Conservation (phyloP, 2,113 vertebrate genomes). For the Microtus montanus region DNA sequence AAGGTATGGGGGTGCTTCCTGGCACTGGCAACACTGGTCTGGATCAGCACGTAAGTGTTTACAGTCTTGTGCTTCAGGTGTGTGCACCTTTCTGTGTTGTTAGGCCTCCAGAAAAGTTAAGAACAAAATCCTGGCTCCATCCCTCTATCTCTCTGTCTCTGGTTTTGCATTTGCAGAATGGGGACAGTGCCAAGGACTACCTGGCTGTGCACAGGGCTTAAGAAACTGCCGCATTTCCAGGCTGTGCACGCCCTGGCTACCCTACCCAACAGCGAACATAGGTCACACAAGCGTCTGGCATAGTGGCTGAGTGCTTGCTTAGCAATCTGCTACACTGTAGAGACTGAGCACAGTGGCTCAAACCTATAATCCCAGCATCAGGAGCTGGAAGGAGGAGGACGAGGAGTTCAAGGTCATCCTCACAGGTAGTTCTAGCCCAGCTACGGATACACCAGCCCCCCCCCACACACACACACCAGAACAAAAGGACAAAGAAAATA, state of each 20-base stretch:
- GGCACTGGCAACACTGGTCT: not conserved
- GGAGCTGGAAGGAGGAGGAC: not conserved
- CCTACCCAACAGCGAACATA: rapidly evolving
- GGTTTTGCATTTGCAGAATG: not conserved
- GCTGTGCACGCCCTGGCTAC: rapidly evolving
- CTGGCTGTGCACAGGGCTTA: not conserved
- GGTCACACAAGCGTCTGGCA: not conserved
- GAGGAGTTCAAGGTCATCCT: not conserved
- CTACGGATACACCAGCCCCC: not conserved
- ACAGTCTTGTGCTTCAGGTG: rapidly evolving
- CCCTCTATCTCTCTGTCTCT: not conserved
- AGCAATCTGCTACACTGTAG: not conserved
- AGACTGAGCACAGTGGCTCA: not conserved
- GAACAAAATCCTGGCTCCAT: not conserved
- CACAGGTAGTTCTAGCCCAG: not conserved
- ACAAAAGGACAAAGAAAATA: not conserved
- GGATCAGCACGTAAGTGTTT: not conserved
- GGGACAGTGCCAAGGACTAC: not conserved
- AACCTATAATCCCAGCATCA: not conserved
- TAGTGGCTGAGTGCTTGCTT: not conserved
- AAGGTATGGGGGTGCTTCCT: not conserved
- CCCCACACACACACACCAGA: too few species aligned
- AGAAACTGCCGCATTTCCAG: not conserved
- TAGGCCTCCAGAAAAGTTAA: not conserved
- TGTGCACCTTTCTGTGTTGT: not conserved